Evolutionary conservation across 2,113 vertebrate genomes (phyloP).

Genomic region (Prolemur simus): DNA sequence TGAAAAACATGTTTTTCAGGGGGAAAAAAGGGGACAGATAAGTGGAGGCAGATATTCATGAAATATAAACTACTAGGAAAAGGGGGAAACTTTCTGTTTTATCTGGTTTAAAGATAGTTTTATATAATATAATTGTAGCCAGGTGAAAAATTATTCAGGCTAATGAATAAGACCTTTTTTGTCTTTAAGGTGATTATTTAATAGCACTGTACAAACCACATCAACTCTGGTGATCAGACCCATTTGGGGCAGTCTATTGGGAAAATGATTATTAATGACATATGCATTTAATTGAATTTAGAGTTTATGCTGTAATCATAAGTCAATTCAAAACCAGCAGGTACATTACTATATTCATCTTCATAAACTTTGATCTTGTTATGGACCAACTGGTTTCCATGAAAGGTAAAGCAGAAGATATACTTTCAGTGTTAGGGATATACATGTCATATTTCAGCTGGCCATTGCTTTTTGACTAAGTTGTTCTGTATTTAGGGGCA

Average conservation of each 20-base stretch:
- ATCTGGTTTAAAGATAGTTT: background rate
- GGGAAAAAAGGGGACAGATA: background rate
- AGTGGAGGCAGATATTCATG: background rate
- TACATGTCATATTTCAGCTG: background rate
- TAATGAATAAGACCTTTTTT: background rate
- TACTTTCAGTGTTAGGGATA: background rate
- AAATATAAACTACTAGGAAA: background rate
- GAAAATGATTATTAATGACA: background rate
- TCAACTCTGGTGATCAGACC: background rate
- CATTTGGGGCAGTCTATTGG: background rate
- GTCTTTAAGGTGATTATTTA: background rate
- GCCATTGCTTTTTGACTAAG: background rate
- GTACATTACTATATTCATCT: background rate
- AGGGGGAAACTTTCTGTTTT: background rate
- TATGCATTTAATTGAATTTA: background rate
- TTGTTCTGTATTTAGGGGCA: background rate
- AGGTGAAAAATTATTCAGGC: background rate
- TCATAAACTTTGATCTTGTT: background rate
- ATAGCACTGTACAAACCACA: background rate
- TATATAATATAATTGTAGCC: background rate
- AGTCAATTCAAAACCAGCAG: background rate
- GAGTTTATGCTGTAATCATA: background rate
- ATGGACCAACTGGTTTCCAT: background rate
- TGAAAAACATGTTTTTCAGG: background rate
- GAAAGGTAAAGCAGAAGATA: background rate